Evolutionary conservation across 2,888 invertebrate genomes (phyloP).

Genomic region (Seira sanloemensis): DNA sequence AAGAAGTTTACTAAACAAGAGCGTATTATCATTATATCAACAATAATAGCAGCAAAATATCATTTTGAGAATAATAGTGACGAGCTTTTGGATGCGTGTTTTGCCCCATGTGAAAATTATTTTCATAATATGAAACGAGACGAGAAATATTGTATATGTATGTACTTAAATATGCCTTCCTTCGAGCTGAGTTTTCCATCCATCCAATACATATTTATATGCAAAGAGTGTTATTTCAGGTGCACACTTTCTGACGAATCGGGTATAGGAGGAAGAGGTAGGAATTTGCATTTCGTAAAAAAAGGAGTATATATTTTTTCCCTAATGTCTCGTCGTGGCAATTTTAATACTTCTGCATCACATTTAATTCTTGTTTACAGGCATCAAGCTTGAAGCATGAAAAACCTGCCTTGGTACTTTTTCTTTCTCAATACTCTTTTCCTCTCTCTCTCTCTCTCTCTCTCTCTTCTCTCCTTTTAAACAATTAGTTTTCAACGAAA

Average conservation of each 20-base stretch:
- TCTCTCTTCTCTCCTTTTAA: not conserved
- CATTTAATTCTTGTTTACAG: constrained; percentile 16
- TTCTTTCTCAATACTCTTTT: not conserved
- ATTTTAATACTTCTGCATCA: constrained; percentile 25
- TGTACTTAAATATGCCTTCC: not conserved
- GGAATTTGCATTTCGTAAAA: not conserved
- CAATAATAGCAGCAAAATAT: not conserved
- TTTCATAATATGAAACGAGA: not conserved
- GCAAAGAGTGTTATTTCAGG: not conserved
- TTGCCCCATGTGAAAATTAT: not conserved
- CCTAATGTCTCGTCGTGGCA: constrained; percentile 50
- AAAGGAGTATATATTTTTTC: too few species aligned
- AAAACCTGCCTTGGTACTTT: not conserved
- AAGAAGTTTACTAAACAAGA: not conserved
- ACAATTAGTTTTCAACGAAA: constrained; percentile 4
- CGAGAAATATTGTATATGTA: not conserved
- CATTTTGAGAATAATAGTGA: not conserved
- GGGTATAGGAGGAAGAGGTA: not conserved
- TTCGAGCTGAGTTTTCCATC: too few species aligned
- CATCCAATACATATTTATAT: too few species aligned
- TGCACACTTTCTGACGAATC: not conserved
- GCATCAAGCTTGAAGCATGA: not conserved
- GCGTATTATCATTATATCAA: not conserved
- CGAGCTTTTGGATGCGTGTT: not conserved
- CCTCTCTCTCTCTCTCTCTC: too few species aligned